phyloP scores from a whole-genome alignment of 2,888 invertebrate species.

The Crematogaster levior region DNA sequence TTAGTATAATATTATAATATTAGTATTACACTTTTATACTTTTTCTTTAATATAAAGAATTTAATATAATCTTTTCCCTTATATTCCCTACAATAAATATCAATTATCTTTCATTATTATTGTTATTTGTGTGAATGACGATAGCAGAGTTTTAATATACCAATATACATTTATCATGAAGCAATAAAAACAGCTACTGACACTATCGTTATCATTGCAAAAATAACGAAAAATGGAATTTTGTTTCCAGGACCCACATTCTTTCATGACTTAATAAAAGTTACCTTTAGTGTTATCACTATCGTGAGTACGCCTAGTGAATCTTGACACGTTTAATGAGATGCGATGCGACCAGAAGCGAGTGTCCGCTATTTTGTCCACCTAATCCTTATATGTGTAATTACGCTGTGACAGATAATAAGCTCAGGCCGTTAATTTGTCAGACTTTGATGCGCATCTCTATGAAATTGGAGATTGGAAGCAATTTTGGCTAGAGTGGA shows the following conservation, averaged over 20 bases:
- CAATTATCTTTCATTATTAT: not conserved
- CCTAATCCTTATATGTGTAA: conserved; percentile 54
- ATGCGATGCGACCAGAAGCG: not conserved
- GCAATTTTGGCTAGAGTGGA: conserved; percentile 64
- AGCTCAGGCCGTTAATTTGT: conserved; percentile 66
- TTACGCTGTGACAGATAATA: conserved; percentile 61
- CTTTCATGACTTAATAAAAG: conserved; percentile 17
- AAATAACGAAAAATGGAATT: conserved; percentile 24
- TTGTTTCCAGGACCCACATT: not conserved
- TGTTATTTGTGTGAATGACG: not conserved
- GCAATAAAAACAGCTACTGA: not conserved
- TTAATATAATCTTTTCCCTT: no score
- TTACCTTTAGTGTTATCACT: conserved; percentile 40
- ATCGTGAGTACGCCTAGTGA: not conserved
- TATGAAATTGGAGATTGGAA: conserved; percentile 72
- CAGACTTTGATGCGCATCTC: conserved; percentile 70
- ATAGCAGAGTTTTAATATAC: not conserved
- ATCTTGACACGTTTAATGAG: not conserved
- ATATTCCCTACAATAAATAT: not conserved
- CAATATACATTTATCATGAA: not conserved
- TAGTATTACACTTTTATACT: no score
- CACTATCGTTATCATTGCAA: conserved; percentile 1
- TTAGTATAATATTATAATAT: no score
- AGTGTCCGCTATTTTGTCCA: not conserved
- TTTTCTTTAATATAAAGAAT: not conserved